Conservation (phyloP, 92 coral and sea anemone species). For the Siderastrea radians region DNA sequence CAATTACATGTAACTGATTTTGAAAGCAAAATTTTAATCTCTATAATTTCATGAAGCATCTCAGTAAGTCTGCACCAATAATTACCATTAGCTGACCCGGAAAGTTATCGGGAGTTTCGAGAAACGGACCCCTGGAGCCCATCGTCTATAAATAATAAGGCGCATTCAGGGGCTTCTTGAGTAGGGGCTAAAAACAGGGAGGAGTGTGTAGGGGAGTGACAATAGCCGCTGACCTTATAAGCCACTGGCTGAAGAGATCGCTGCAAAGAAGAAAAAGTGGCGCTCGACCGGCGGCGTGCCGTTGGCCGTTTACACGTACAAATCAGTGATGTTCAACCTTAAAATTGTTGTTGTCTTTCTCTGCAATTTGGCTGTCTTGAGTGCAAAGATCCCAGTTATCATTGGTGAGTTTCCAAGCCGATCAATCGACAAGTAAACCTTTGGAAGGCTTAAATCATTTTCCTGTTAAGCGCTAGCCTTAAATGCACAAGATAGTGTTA, state of each 20-base stretch:
- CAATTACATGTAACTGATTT: too few species aligned
- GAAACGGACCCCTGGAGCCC: too few species aligned
- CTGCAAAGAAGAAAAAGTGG: background rate
- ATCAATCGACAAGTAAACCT: background rate
- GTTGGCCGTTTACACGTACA: background rate
- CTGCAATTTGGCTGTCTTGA: background rate
- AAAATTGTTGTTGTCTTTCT: background rate
- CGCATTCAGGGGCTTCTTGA: background rate
- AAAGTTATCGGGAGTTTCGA: too few species aligned
- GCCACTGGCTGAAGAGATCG: background rate
- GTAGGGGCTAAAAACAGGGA: background rate
- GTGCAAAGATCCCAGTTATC: conserved; percentile 60
- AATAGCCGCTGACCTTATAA: background rate
- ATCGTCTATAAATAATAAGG: background rate
- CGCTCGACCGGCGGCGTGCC: background rate
- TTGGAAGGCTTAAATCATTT: too few species aligned
- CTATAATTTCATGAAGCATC: too few species aligned
- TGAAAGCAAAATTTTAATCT: too few species aligned
- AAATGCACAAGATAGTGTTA: too few species aligned
- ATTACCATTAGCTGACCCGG: too few species aligned
- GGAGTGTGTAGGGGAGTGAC: conserved; percentile 18
- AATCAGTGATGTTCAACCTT: background rate
- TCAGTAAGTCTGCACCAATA: too few species aligned
- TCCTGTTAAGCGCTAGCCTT: too few species aligned
- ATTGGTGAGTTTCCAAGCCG: conserved; percentile 53